Base-by-base conservation (phyloP, 30 jellyfish, hydroid and myxozoan species). In the Catostylus mosaicus region DNA sequence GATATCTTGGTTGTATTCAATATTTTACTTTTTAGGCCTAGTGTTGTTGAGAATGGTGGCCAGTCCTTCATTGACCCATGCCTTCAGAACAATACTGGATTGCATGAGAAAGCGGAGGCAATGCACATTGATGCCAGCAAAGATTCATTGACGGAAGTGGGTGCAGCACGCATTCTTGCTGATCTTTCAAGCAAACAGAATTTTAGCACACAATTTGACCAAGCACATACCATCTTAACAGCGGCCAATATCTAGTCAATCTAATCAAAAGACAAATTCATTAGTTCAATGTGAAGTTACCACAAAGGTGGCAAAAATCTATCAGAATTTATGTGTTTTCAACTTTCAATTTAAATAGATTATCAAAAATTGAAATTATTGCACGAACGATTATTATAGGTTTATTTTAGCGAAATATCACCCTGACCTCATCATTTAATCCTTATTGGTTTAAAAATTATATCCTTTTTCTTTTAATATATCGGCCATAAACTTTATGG, bases 121-220 rank as follows among this genome's bases (percentile, higher is more conserved):
- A 62, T 70, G 23, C 80, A 74, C 71, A 74, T 50, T 23, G 68
- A 33, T 10, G 26, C 82, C 34, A 26, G 33, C 36, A 83, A 83
- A 60, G 93, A 83, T 22, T 80, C 75, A 36, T 47, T 71, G 30
- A 73, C 93, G 11, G 87, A 83, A 5, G 80, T 83, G 27, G 93
- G 86, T 43, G 93, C 93, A 23, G 93, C 93, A 0, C 87, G 86
- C 19, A 83, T 83, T 19, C 70, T 83, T 26, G 93, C 93, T 30
- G 93, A 83, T 47, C 54, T 83, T 23, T 70, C 93, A 26, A 43
- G 66, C 3, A 83, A 67, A 34, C 86, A 63, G 60, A 73, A 62
- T 54, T 64, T 57, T 32, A 32, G 61, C 45, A 24, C 22, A 24
- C 75, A 46, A n/a, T 61, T 54, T 37, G 67, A 61, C 35, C 63